phyloP scores from a whole-genome alignment of 2,797 vertebrate species.

The Sebastes oblongus region DNA sequence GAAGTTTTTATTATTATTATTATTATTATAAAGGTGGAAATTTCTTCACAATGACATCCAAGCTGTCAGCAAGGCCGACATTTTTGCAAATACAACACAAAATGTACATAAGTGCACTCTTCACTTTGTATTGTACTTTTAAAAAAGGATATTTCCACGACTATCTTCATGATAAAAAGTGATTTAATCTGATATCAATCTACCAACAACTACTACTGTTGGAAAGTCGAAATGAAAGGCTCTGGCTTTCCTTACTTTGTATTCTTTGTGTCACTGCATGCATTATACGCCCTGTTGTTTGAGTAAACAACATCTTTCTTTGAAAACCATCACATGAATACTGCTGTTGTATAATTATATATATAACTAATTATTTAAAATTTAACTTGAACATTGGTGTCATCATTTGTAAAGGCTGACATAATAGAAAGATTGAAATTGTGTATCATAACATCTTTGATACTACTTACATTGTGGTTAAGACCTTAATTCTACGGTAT shows the following conservation, averaged over 20 bases:
- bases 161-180: not conserved
- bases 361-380: too few relatives aligned
- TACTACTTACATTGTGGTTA: too few relatives aligned
- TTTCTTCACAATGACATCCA: not conserved
- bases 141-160: not conserved
- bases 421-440: not conserved
- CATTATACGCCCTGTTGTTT: not conserved
- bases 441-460: too few relatives aligned
- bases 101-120: not conserved
- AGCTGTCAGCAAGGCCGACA: not conserved
- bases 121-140: not conserved
- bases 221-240: not conserved
- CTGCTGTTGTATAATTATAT: not conserved
- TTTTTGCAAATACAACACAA: not conserved
- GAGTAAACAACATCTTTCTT: not conserved
- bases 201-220: not conserved
- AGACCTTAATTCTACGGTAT: not conserved
- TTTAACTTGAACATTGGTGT: not conserved
- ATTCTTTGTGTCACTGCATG: not conserved
- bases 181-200: not conserved
- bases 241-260: not conserved
- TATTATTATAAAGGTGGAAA: too few relatives aligned
- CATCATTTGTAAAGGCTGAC: not conserved
- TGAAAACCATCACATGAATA: not conserved
- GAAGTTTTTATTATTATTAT: too few relatives aligned